Conservation (phyloP, 1,140 invertebrate species). For the Cotesia vestalis region DNA sequence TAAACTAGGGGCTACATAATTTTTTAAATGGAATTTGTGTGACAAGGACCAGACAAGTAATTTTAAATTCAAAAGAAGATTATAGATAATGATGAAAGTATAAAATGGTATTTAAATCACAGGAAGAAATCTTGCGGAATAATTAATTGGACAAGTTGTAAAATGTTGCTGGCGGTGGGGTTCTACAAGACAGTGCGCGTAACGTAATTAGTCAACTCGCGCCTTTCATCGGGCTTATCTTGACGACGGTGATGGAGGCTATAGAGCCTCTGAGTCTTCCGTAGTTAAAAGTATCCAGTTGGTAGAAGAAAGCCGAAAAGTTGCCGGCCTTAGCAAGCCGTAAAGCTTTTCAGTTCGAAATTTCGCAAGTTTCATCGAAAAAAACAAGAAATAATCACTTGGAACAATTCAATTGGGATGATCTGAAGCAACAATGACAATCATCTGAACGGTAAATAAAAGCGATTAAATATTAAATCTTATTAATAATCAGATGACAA, state of each 20-base stretch:
- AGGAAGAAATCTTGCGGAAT: slow-evolving; percentile 56
- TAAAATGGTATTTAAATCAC: slow-evolving; percentile 58
- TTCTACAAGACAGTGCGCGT: slow-evolving; percentile 45
- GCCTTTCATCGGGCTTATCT: slow-evolving; percentile 41
- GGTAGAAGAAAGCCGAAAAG: neutral
- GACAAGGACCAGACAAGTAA: too few relatives aligned
- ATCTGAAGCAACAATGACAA: neutral
- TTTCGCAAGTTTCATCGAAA: too few relatives aligned
- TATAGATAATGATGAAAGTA: slow-evolving; percentile 31
- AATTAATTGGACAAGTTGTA: slow-evolving; percentile 57
- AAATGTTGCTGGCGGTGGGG: slow-evolving; percentile 50
- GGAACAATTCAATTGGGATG: too few relatives aligned
- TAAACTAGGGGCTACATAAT: slow-evolving; percentile 6
- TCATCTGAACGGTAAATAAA: too few relatives aligned
- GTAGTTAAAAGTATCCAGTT: neutral
- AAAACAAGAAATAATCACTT: too few relatives aligned
- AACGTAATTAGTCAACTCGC: slow-evolving; percentile 50
- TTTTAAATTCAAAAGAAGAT: too few relatives aligned
- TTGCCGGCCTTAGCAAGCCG: too few relatives aligned
- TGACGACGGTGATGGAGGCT: neutral
- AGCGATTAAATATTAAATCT: too few relatives aligned
- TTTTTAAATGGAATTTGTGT: neutral
- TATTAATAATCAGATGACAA: too few relatives aligned
- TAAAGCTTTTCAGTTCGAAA: too few relatives aligned
- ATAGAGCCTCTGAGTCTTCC: neutral